A percentile compares a stretch with the other conserved stretches of the same genome.
These are phyloP conservation scores for Macrosoma leucophasiata DNA, from an alignment of 2,888 invertebrate species.

Conservation along the genomic window DNA sequence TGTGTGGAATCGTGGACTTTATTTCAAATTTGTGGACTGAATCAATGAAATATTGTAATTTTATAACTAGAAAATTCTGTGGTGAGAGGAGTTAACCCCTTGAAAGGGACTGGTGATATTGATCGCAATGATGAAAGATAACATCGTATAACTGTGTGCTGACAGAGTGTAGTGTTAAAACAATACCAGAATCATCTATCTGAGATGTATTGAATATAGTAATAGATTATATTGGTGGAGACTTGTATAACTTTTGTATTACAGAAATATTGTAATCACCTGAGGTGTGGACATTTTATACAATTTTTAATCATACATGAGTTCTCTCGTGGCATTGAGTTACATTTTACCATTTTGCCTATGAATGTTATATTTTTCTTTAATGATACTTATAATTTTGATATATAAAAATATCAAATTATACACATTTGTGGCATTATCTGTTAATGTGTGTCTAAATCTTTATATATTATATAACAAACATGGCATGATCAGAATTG, in stretches of 20 bases:
- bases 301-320: slow-evolving; percentile 61
- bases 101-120: slow-evolving; percentile 57
- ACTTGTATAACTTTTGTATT: slow-evolving; percentile 64
- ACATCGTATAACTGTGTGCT: slow-evolving; percentile 47
- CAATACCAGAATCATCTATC: slow-evolving; percentile 44
- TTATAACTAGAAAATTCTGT: slow-evolving; percentile 72
- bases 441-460: slow-evolving; percentile 11
- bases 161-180: slow-evolving; percentile 53
- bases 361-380: slow-evolving; percentile 9
- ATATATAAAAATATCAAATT: slow-evolving; percentile 4
- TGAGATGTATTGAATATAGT: slow-evolving; percentile 39
- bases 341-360: slow-evolving; percentile 28
- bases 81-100: slow-evolving; percentile 73
- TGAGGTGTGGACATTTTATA: slow-evolving; percentile 68
- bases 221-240: slow-evolving; percentile 43
- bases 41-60: slow-evolving; percentile 68
- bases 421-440: too few species aligned
- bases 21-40: slow-evolving; percentile 74
- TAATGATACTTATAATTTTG: slow-evolving; percentile 6
- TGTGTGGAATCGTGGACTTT: slow-evolving; percentile 70
- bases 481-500: slow-evolving; percentile 14
- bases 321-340: slow-evolving; percentile 72
- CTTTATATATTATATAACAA: slow-evolving; percentile 8
- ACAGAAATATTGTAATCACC: slow-evolving; percentile 60
- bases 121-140: slow-evolving; percentile 38